Evolutionary conservation across 2,888 invertebrate species (phyloP).

Genomic region (Arge pagana): DNA sequence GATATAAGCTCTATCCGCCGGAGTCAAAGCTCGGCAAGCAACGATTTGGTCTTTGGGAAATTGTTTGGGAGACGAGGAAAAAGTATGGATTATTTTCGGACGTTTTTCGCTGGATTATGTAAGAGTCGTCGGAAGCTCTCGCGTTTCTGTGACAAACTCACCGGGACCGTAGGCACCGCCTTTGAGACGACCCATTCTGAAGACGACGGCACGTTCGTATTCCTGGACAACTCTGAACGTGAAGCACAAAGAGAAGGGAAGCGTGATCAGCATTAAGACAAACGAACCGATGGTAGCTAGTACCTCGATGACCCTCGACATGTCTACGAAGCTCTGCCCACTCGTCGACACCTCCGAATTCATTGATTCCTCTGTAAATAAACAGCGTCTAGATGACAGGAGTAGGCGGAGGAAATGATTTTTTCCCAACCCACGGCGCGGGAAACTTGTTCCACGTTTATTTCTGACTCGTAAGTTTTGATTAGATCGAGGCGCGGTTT

Average conservation of each 20-base stretch:
- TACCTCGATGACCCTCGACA: conserved; percentile 74
- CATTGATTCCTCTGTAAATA: conserved; percentile 12
- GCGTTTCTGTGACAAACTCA: no score
- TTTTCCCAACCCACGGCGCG: conserved; percentile 2
- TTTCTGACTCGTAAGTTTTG: no score
- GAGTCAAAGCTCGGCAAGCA: no score
- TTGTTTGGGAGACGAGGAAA: no score
- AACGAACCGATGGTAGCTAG: conserved; percentile 74
- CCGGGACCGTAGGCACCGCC: conserved; percentile 50
- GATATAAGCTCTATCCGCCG: no score
- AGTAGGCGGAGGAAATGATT: background rate
- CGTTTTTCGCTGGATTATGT: no score
- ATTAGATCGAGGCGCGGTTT: no score
- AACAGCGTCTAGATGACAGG: background rate
- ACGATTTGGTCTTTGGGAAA: no score
- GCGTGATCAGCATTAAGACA: conserved; percentile 73
- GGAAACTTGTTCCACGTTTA: no score
- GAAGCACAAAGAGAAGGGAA: conserved; percentile 83
- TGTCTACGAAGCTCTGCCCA: conserved; percentile 37
- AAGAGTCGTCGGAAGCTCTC: no score
- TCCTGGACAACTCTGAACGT: conserved; percentile 89
- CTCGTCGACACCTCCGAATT: conserved; percentile 2
- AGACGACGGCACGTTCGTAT: conserved; percentile 87
- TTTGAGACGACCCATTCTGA: conserved; percentile 77
- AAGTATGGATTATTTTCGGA: no score